phyloP scores from a whole-genome alignment of 2,113 vertebrate species.

The Trinectes maculatus region DNA sequence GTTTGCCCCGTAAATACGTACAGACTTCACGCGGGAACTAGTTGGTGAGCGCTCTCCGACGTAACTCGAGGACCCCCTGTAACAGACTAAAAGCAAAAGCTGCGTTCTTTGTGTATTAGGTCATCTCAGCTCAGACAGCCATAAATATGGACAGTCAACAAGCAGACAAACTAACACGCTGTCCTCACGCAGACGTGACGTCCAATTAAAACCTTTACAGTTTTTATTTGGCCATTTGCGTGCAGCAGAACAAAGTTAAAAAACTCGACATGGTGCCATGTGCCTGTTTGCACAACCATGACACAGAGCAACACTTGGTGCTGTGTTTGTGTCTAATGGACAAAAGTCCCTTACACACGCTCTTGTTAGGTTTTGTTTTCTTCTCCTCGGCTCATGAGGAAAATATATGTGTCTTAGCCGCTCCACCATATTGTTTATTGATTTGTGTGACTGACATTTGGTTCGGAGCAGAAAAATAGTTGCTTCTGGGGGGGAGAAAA shows the following conservation, averaged over 20 bases:
- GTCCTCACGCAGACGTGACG: not conserved
- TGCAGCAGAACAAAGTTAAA: not conserved
- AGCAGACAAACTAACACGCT: constrained; percentile 3
- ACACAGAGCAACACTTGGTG: not conserved
- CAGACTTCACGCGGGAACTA: too few species aligned
- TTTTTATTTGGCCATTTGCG: not conserved
- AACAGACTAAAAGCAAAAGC: constrained; percentile 15
- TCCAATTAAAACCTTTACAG: constrained; percentile 2
- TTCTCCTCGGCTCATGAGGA: not conserved
- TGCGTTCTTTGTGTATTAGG: constrained; percentile 1
- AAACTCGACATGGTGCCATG: not conserved
- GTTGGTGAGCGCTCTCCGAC: too few species aligned
- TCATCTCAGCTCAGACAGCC: constrained; percentile 22
- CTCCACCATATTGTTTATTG: not conserved
- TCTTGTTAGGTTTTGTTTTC: not conserved
- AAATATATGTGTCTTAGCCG: not conserved
- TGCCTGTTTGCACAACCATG: not conserved
- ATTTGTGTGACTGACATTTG: too few species aligned
- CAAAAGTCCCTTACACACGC: too few species aligned
- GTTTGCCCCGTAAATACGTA: too few species aligned
- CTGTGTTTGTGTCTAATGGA: not conserved
- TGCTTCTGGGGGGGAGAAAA: not conserved
- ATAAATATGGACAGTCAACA: constrained; percentile 14
- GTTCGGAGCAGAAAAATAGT: not conserved
- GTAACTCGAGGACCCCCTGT: too few species aligned